phyloP scores from a whole-genome alignment of 2,113 vertebrate species.

The Ariopsis seemanni region DNA sequence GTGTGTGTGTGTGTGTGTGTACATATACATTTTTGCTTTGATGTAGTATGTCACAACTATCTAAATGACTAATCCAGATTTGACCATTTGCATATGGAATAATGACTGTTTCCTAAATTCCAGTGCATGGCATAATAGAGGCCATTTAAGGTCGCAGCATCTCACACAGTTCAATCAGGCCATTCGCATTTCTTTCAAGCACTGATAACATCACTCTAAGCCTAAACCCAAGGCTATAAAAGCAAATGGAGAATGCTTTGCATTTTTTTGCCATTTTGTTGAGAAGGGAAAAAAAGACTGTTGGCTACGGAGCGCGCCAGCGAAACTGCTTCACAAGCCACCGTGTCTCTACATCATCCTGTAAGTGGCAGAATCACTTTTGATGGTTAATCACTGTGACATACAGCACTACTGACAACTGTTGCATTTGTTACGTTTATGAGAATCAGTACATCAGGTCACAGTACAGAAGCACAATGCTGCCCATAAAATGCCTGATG shows the following conservation, averaged over 20 bases:
- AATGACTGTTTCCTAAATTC: neutral
- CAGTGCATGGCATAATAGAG: neutral
- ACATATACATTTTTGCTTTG: neutral
- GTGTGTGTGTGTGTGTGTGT: neutral
- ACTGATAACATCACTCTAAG: slow-evolving; percentile 49
- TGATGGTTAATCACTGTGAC: slow-evolving; percentile 7
- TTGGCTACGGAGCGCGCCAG: slow-evolving; percentile 20
- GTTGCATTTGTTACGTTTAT: slow-evolving; percentile 37
- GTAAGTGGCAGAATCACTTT: neutral
- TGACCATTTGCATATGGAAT: neutral
- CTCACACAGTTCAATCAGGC: slow-evolving; percentile 19
- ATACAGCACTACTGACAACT: slow-evolving; percentile 18
- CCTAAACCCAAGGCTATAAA: slow-evolving; percentile 44
- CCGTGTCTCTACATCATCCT: slow-evolving; percentile 1
- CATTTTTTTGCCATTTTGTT: slow-evolving; percentile 40
- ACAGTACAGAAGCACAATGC: slow-evolving; percentile 20
- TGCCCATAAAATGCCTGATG: neutral
- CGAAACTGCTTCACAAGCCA: neutral
- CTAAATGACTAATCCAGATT: neutral
- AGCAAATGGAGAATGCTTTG: slow-evolving; percentile 48
- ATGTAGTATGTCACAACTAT: neutral
- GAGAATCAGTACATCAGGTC: slow-evolving; percentile 23
- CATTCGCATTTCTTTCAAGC: slow-evolving; percentile 28
- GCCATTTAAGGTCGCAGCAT: slow-evolving; percentile 15
- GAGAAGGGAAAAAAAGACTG: slow-evolving; percentile 10